A percentile compares a stretch with the other conserved stretches of the same genome.
phyloP scores from a whole-genome alignment of 2,888 invertebrate genomes.

The Tenthredo livida region DNA sequence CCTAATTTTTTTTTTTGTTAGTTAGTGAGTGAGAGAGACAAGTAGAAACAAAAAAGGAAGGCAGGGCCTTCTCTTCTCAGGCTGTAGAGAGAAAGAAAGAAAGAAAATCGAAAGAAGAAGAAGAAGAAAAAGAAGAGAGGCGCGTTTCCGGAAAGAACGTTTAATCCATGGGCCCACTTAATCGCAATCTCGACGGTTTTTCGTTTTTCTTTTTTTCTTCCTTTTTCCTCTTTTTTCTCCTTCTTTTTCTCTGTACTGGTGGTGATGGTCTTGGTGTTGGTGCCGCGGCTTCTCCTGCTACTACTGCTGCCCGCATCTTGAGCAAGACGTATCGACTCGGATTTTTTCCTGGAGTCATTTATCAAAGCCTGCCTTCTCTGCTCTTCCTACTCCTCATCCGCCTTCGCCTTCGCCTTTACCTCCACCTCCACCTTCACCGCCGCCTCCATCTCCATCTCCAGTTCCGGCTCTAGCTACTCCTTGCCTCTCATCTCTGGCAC shows the following conservation, averaged over 20 bases:
- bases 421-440: conserved; percentile 47
- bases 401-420: conserved; percentile 49
- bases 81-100: not conserved
- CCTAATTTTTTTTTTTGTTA: not conserved
- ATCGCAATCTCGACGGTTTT: conserved; percentile 56
- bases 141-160: conserved; percentile 40
- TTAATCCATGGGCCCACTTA: conserved; percentile 52
- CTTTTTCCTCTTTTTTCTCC: not conserved
- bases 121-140: not conserved
- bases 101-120: not conserved
- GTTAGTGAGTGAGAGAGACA: conserved; percentile 6
- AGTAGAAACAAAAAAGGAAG: not conserved
- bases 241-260: not conserved
- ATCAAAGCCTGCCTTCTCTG: conserved; percentile 70
- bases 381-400: conserved; percentile 53
- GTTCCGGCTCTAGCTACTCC: conserved; percentile 47
- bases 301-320: conserved; percentile 65
- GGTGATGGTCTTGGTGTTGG: conserved; percentile 19
- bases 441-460: conserved; percentile 52
- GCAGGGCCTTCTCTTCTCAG: not conserved
- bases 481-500: conserved; percentile 59
- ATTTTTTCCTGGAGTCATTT: conserved; percentile 75
- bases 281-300: conserved; percentile 10
- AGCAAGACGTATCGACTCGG: conserved; percentile 76
- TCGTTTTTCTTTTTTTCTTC: not conserved